Conservation (phyloP, 2,888 invertebrate genomes). For the Lepidonotus clava region DNA sequence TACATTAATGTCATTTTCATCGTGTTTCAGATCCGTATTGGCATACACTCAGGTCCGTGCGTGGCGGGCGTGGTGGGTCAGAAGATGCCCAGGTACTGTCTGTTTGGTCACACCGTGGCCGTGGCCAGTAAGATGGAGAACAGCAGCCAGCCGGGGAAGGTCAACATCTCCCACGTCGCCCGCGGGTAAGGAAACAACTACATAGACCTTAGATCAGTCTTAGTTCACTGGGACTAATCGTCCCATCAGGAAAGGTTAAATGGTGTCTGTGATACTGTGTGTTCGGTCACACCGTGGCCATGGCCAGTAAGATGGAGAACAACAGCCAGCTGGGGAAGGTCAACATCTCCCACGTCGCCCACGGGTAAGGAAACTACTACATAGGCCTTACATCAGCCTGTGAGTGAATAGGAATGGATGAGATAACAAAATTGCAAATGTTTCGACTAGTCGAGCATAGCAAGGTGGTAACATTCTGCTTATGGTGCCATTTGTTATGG, state of each 20-base stretch:
- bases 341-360: constrained; percentile 62
- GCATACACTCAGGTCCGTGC: constrained; percentile 62
- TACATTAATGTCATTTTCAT: too few species aligned
- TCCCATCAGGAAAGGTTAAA: too few species aligned
- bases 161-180: constrained; percentile 63
- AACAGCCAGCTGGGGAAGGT: constrained; percentile 60
- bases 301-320: constrained; percentile 63
- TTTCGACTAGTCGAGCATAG: too few species aligned
- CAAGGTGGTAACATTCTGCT: too few species aligned
- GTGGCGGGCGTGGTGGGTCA: constrained; percentile 65
- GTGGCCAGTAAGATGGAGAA: constrained; percentile 63
- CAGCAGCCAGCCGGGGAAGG: constrained; percentile 59
- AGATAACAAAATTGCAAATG: too few species aligned
- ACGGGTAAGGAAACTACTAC: too few species aligned
- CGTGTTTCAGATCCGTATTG: constrained; percentile 63
- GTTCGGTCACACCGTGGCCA: constrained; percentile 62
- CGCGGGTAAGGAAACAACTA: constrained; percentile 59
- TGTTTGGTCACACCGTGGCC: constrained; percentile 63
- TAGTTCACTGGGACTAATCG: too few species aligned
- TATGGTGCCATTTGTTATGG: too few species aligned
- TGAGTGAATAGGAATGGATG: too few species aligned
- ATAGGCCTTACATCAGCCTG: too few species aligned
- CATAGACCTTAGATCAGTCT: constrained; percentile 54
- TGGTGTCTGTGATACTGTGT: constrained; percentile 65
- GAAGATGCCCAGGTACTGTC: constrained; percentile 65